Base-by-base conservation (phyloP, 2,797 vertebrate genomes). In the Chrysocyon brachyurus region DNA sequence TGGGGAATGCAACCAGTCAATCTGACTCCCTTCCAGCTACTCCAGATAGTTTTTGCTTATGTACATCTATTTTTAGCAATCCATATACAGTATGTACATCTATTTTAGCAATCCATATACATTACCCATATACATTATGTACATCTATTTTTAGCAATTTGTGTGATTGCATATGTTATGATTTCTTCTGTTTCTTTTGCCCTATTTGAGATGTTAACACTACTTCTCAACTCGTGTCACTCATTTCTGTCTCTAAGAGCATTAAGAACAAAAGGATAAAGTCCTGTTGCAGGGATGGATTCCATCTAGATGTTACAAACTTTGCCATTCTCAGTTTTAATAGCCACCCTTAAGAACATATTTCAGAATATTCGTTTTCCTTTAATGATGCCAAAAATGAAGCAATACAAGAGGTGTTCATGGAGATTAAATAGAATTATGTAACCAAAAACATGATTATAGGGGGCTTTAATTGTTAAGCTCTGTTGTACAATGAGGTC, bases 361-460 rank as follows among this genome's bases (percentile, higher is more conserved):
- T 77, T 92, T 93, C 79, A 82, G 75, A 24, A 94, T 61, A 59
- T 78, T 68, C 14, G n/a, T 81, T 94, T 12, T 26, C 82, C 12
- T 96, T 86, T 93, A 91, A 82, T 93, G 85, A 92, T 96, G 64
- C 46, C 75, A 92, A 79, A 96, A 94, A 75, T n/a, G 57, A 97
- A 95, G 54, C 46, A 84, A 96, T 87, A 94, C 49, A 40, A 59
- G 56, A 90, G 63, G 33, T 59, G 59, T 63, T 83, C 46, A 31
- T 1, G 24, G 49, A 64, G 66, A 95, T 95, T 97, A 95, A 94
- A 89, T 64, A 83, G 88, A 97, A 94, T 91, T 91, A 92, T 84
- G 57, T 78, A 92, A 82, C 78, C 15, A 61, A 90, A 97, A 79
- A 36, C 56, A 84, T 78, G 54, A 91, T 77, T 59, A 93, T 61